These are phyloP conservation scores for Philereme vetulata DNA, from an alignment of 2,888 invertebrate genomes.

Conservation along the genomic window DNA sequence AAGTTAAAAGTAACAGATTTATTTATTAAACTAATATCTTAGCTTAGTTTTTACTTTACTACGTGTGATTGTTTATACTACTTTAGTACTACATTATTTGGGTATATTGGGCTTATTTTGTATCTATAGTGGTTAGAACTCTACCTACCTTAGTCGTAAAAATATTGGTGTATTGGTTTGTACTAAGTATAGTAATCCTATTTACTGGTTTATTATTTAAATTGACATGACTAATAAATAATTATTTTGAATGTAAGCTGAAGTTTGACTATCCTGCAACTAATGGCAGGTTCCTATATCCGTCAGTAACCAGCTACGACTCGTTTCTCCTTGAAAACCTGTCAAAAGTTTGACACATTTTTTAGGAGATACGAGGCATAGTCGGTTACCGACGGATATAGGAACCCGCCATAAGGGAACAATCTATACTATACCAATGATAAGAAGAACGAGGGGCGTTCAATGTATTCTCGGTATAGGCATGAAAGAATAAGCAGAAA, in stretches of 20 bases:
- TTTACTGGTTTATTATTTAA: conserved; percentile 13
- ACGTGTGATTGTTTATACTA: conserved; percentile 22
- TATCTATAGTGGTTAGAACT: conserved; percentile 17
- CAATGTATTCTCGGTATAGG: too few relatives aligned
- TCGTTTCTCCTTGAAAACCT: too few relatives aligned
- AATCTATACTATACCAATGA: too few relatives aligned
- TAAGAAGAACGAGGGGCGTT: too few relatives aligned
- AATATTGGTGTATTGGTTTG: conserved; percentile 21
- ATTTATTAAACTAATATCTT: conserved; percentile 41
- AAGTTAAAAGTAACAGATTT: not conserved
- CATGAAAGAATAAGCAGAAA: too few relatives aligned
- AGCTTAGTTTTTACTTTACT: conserved; percentile 36
- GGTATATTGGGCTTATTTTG: conserved; percentile 18
- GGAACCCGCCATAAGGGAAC: too few relatives aligned
- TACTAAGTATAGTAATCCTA: conserved; percentile 11
- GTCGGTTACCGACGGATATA: too few relatives aligned
- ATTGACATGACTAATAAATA: conserved; percentile 18
- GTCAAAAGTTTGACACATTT: too few relatives aligned
- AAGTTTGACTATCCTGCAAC: not conserved
- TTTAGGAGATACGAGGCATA: too few relatives aligned
- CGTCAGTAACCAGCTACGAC: too few relatives aligned
- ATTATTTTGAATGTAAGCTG: conserved; percentile 9
- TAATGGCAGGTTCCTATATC: too few relatives aligned
- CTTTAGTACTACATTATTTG: conserved; percentile 11
- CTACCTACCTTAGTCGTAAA: conserved; percentile 11